Conservation (phyloP, 2,888 invertebrate genomes). For the Syrista parreyssii region DNA sequence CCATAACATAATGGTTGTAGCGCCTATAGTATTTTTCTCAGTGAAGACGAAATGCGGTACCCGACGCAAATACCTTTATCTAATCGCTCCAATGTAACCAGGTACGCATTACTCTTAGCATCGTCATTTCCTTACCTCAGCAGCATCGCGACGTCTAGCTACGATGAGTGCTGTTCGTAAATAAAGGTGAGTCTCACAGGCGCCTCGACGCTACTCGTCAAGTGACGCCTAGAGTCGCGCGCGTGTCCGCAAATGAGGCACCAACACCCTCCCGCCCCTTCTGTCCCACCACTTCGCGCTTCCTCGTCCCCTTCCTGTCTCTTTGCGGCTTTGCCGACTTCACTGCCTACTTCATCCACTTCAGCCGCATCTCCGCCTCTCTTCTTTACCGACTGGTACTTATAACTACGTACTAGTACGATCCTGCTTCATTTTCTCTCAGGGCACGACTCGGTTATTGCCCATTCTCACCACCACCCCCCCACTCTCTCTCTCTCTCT, state of each 20-base stretch:
- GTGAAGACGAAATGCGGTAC: no score
- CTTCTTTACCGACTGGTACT: not conserved
- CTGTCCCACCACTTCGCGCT: not conserved
- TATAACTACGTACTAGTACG: not conserved
- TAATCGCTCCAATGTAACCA: no score
- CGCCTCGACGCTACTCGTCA: no score
- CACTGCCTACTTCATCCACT: slow-evolving; percentile 4
- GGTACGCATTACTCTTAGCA: no score
- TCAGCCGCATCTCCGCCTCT: not conserved
- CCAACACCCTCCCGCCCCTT: not conserved
- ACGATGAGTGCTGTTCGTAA: no score
- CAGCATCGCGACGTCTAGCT: no score
- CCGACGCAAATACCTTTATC: no score
- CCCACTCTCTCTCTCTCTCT: no score
- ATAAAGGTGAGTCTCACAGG: not conserved
- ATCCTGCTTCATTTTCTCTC: not conserved
- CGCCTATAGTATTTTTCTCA: no score
- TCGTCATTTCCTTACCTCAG: no score
- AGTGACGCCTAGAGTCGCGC: not conserved
- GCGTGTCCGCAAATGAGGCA: slow-evolving; percentile 21
- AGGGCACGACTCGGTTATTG: not conserved
- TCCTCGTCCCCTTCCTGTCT: not conserved
- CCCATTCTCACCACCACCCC: not conserved
- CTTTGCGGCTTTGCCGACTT: not conserved
- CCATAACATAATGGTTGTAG: no score